Percentiles rank a stretch among this genome's conserved stretches.
Conservation (phyloP, 2,113 vertebrate genomes). For the Cephalopterus ornatus region DNA sequence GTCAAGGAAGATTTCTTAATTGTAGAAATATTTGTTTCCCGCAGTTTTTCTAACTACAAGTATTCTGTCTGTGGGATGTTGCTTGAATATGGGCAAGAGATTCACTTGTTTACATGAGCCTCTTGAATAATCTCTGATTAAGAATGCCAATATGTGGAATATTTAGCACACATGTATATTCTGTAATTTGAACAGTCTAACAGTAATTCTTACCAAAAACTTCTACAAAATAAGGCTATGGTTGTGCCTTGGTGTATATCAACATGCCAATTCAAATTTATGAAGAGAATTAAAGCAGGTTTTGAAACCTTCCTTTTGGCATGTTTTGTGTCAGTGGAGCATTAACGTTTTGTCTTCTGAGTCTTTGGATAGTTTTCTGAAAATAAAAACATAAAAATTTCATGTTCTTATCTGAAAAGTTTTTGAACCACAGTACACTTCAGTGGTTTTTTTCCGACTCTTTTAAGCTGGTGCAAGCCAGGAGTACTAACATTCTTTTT, state of each 20-base stretch:
- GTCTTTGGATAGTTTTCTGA: not conserved
- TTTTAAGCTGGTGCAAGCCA: not conserved
- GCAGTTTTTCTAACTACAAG: not conserved
- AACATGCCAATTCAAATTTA: not conserved
- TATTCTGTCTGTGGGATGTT: not conserved
- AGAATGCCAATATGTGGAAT: not conserved
- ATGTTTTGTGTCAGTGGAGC: not conserved
- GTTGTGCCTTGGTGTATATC: not conserved
- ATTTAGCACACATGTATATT: fast-evolving
- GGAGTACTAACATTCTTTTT: not conserved
- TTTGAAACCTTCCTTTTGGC: not conserved
- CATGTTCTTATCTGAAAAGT: fast-evolving
- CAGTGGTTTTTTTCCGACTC: not conserved
- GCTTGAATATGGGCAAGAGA: not conserved
- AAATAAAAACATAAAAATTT: not conserved
- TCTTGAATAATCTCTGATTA: not conserved
- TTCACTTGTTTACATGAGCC: not conserved
- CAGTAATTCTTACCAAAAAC: not conserved
- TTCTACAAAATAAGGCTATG: not conserved
- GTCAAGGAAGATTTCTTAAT: not conserved
- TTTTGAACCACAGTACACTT: not conserved
- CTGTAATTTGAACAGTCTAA: not conserved
- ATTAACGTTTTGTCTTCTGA: not conserved
- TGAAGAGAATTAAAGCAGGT: not conserved
- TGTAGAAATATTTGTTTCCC: not conserved